phyloP scores from a whole-genome alignment of 2,113 vertebrate genomes.

The Melospiza melodia region DNA sequence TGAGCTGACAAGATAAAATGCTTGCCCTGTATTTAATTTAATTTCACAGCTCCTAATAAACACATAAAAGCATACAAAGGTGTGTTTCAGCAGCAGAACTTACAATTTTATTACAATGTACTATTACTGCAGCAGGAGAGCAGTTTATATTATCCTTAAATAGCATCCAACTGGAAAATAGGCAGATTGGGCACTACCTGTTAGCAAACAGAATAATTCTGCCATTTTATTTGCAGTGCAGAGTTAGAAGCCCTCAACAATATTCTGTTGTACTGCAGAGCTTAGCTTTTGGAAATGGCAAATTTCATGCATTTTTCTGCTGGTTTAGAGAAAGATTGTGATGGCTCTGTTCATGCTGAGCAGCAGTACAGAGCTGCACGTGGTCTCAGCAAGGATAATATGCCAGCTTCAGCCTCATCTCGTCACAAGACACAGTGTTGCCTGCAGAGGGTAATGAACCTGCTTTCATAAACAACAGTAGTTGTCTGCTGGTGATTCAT shows the following conservation, averaged over 20 bases:
- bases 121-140: not conserved
- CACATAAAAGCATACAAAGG: not conserved
- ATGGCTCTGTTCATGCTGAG: not conserved
- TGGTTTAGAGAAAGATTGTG: not conserved
- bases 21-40: slow-evolving; percentile 29
- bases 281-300: not conserved
- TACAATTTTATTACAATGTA: slow-evolving; percentile 11
- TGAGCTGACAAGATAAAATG: slow-evolving; percentile 23
- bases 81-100: not conserved
- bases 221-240: not conserved
- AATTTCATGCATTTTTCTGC: not conserved
- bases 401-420: not conserved
- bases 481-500: not conserved
- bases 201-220: not conserved
- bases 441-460: not conserved
- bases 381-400: not conserved
- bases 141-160: not conserved
- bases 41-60: not conserved
- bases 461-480: not conserved
- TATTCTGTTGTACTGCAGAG: not conserved
- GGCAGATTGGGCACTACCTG: not conserved
- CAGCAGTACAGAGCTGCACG: not conserved
- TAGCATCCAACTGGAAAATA: not conserved
- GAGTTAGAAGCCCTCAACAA: not conserved
- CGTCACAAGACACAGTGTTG: not conserved